Conservation (phyloP, 2,113 vertebrate species). For the Passerina amoena region DNA sequence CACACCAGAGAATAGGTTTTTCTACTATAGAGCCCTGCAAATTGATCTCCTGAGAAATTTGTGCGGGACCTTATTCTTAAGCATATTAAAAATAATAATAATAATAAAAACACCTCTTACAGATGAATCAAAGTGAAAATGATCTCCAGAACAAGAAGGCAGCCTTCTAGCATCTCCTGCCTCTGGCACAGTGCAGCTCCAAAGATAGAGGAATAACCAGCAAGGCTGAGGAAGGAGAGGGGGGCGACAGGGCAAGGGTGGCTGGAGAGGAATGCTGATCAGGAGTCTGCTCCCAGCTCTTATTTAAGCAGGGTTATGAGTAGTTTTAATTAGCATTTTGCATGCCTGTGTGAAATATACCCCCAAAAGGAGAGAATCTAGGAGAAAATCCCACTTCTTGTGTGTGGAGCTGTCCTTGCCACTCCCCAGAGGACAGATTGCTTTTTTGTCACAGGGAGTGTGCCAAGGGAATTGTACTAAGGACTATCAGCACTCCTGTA, state of each 20-base stretch:
- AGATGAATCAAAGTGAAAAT: constrained; percentile 65
- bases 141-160: constrained; percentile 34
- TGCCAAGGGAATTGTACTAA: neutral
- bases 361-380: neutral
- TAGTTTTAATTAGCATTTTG: neutral
- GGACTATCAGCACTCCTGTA: neutral
- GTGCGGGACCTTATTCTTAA: constrained; percentile 49
- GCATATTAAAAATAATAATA: neutral
- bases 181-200: constrained; percentile 31
- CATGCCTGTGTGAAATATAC: neutral
- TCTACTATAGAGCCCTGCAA: constrained; percentile 62
- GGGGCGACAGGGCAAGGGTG: neutral
- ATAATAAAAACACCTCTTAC: neutral
- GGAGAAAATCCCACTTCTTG: neutral
- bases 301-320: neutral
- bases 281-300: neutral
- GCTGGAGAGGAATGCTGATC: neutral
- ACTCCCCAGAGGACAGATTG: neutral
- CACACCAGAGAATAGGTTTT: constrained; percentile 65
- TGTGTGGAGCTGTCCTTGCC: neutral
- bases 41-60: constrained; percentile 72
- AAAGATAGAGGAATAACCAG: neutral
- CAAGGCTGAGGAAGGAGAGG: neutral
- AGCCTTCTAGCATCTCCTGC: constrained; percentile 1
- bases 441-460: neutral